Evolutionary conservation across 2,888 invertebrate species (phyloP).

Genomic region (Andrena praecox): DNA sequence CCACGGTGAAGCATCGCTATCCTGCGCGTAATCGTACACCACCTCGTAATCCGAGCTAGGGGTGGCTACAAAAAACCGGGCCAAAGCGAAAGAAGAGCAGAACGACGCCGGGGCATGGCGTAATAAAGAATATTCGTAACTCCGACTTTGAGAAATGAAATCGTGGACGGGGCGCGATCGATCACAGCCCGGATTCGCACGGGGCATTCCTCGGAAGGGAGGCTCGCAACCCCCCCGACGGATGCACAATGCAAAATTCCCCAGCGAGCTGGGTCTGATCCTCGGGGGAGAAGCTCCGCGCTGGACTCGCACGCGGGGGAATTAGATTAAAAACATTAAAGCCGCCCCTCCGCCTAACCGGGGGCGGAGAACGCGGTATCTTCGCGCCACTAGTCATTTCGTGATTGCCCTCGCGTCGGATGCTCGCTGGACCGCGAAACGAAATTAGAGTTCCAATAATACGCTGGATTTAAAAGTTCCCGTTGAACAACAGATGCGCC

Average conservation of each 20-base stretch:
- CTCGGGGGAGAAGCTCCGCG: conserved; percentile 65
- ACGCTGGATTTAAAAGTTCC: conserved; percentile 73
- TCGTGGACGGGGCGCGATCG: conserved; percentile 40
- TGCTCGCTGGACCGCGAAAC: conserved; percentile 75
- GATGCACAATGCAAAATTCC: conserved; percentile 70
- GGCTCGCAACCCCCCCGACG: conserved; percentile 46
- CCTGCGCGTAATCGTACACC: conserved; percentile 17
- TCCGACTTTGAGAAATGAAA: conserved; percentile 61
- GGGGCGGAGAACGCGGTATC: conserved; percentile 22
- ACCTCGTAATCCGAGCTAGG: neutral
- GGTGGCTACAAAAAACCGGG: neutral
- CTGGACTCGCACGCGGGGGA: conserved; percentile 67
- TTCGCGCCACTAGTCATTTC: conserved; percentile 68
- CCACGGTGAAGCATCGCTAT: conserved; percentile 1
- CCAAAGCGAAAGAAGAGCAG: neutral
- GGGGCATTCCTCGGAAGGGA: conserved; percentile 68
- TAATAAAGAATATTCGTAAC: conserved; percentile 21
- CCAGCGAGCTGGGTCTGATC: conserved; percentile 59
- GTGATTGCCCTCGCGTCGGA: conserved; percentile 72
- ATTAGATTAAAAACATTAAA: conserved; percentile 79
- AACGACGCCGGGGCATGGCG: neutral
- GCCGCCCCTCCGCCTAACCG: conserved; percentile 54
- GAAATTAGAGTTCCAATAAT: conserved; percentile 75
- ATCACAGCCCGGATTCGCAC: conserved; percentile 45
- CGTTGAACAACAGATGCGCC: conserved; percentile 69